phyloP scores from a whole-genome alignment of 1,140 invertebrate species.

The Dryas iulia region DNA sequence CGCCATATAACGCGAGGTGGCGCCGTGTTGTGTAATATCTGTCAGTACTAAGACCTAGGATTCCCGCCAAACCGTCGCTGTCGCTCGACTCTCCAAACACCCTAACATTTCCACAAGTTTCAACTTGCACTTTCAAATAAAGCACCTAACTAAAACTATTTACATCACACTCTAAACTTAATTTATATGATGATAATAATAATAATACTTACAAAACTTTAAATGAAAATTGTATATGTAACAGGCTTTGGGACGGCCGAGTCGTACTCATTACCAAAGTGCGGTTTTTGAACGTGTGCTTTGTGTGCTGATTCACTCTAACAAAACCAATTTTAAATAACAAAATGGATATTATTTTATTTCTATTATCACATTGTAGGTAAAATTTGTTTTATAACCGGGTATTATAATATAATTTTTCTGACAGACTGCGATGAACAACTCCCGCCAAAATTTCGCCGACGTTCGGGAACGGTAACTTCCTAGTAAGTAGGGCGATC shows the following conservation, averaged over 20 bases:
- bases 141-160: not conserved
- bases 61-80: slow-evolving; percentile 42
- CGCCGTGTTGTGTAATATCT: slow-evolving; percentile 43
- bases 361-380: not conserved
- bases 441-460: slow-evolving; percentile 43
- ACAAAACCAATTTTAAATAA: slow-evolving; percentile 3
- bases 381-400: not conserved
- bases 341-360: not conserved
- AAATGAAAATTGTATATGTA: not conserved
- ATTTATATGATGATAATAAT: not conserved
- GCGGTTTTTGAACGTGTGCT: slow-evolving; percentile 1
- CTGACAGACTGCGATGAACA: not conserved
- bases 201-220: slow-evolving; percentile 5
- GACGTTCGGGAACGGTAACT: slow-evolving; percentile 41
- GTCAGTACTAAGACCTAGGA: slow-evolving; percentile 23
- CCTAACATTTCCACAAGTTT: not conserved
- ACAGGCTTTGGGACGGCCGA: not conserved
- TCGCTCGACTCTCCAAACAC: not conserved
- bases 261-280: not conserved
- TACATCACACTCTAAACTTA: not conserved
- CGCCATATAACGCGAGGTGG: slow-evolving; percentile 45
- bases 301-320: not conserved
- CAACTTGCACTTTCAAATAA: not conserved
- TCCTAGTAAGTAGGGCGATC: slow-evolving; percentile 36
- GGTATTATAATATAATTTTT: not conserved